Conservation (phyloP, 2,888 invertebrate species). For the Proisotoma minuta region DNA sequence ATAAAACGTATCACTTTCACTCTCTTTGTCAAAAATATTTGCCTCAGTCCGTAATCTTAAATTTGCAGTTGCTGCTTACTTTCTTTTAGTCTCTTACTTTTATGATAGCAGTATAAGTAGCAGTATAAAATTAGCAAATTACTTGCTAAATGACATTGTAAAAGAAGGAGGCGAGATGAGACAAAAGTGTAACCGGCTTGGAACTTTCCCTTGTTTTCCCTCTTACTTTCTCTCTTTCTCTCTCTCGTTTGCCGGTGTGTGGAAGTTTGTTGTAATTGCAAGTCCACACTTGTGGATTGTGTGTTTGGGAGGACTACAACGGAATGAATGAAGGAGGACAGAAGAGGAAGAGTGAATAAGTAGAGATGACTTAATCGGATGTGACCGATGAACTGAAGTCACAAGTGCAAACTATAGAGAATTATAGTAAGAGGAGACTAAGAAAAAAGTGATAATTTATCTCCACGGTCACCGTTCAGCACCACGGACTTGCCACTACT, state of each 20-base stretch:
- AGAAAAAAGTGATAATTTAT: slow-evolving; percentile 6
- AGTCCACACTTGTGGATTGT: too few species aligned
- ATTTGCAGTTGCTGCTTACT: background rate
- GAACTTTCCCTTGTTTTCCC: background rate
- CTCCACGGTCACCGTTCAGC: slow-evolving; percentile 21
- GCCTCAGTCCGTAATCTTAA: too few species aligned
- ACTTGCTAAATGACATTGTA: background rate
- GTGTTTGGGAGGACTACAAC: slow-evolving; percentile 1
- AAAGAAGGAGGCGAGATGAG: too few species aligned
- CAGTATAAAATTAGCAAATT: background rate
- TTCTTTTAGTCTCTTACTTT: background rate
- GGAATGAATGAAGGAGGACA: slow-evolving; percentile 6
- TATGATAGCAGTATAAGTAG: background rate
- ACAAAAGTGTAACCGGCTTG: too few species aligned
- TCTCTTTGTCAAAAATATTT: background rate
- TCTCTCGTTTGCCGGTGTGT: background rate
- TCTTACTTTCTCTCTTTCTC: background rate
- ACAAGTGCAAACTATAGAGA: slow-evolving; percentile 6
- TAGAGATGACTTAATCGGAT: slow-evolving; percentile 2
- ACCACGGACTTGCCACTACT: slow-evolving; percentile 40
- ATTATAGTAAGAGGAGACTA: slow-evolving; percentile 9
- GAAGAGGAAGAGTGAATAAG: slow-evolving; percentile 2
- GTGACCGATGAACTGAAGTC: slow-evolving; percentile 5
- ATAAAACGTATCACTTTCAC: slow-evolving; percentile 2
- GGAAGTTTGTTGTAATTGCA: too few species aligned